A percentile compares a stretch with the other conserved stretches of the same genome.
These are phyloP conservation scores for Cyclargus thomasi DNA, from an alignment of 1,140 invertebrate genomes.

Conservation along the genomic window DNA sequence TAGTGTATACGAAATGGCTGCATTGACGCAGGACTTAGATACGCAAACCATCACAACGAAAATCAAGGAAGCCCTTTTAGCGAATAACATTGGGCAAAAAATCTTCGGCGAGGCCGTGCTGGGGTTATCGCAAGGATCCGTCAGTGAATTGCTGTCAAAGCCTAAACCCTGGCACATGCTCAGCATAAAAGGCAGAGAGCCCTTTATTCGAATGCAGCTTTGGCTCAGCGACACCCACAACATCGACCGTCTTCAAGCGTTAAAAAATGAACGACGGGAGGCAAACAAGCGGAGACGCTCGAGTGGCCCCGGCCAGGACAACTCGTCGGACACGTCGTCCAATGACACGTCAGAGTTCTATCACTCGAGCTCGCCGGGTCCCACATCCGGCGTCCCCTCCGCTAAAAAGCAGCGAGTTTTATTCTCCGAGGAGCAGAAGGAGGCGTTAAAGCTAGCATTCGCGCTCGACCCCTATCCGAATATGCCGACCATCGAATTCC, in stretches of 20 bases:
- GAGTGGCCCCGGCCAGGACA: slow-evolving; percentile 87
- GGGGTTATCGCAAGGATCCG: slow-evolving; percentile 96
- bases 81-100: slow-evolving; percentile 98
- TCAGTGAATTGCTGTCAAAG: slow-evolving; percentile 97
- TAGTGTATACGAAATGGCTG: slow-evolving; percentile 96
- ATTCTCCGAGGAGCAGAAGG: slow-evolving; percentile 98
- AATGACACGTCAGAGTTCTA: slow-evolving; percentile 93
- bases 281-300: slow-evolving; percentile 90
- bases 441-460: slow-evolving; percentile 94
- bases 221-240: slow-evolving; percentile 97
- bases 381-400: slow-evolving; percentile 80
- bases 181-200: slow-evolving; percentile 97
- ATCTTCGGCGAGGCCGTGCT: slow-evolving; percentile 98
- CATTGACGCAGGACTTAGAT: slow-evolving; percentile 95
- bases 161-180: slow-evolving; percentile 99
- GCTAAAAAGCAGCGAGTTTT: slow-evolving; percentile 94
- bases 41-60: slow-evolving; percentile 97
- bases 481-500: slow-evolving; percentile 94
- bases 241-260: slow-evolving; percentile 88
- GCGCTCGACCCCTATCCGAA: slow-evolving; percentile 97
- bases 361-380: slow-evolving; percentile 87
- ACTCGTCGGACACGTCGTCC: slow-evolving; percentile 89
- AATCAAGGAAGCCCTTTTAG: slow-evolving; percentile 96
- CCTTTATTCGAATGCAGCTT: slow-evolving; percentile 98
- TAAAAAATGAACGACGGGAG: slow-evolving; percentile 93